These are phyloP conservation scores for Diachrysia chrysitis DNA, from an alignment of 2,888 invertebrate genomes.

Conservation along the genomic window DNA sequence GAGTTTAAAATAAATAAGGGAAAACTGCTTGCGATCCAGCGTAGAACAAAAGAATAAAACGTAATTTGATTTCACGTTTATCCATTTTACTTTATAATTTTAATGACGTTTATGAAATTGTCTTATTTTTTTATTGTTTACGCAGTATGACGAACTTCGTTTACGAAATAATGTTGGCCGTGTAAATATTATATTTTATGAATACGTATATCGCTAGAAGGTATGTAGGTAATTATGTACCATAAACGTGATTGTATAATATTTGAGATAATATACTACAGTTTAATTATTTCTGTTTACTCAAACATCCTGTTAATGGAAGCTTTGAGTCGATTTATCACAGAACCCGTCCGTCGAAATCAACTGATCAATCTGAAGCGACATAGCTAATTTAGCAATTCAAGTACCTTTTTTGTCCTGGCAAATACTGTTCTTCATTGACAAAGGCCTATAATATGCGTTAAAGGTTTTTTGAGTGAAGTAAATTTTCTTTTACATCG, in stretches of 20 bases:
- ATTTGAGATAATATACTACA: neutral
- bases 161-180: neutral
- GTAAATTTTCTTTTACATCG: too few species aligned
- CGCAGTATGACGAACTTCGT: slow-evolving; percentile 4
- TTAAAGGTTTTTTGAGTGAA: too few species aligned
- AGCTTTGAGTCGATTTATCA: neutral
- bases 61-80: slow-evolving; percentile 3
- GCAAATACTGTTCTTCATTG: too few species aligned
- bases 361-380: neutral
- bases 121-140: neutral
- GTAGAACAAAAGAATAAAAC: slow-evolving; percentile 11
- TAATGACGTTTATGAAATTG: slow-evolving; percentile 5
- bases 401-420: neutral
- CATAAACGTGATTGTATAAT: slow-evolving; percentile 4
- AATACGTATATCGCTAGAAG: neutral
- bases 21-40: slow-evolving; percentile 6
- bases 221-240: neutral
- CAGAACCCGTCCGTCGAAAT: neutral
- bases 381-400: neutral
- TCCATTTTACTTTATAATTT: slow-evolving; percentile 5
- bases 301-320: slow-evolving; percentile 4
- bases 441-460: too few species aligned
- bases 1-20: slow-evolving; percentile 21
- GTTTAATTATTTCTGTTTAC: slow-evolving; percentile 1
- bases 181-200: neutral